A percentile compares a stretch with the other conserved stretches of the same genome.
Conservation (phyloP, 1,140 invertebrate genomes). For the Musca domestica region DNA sequence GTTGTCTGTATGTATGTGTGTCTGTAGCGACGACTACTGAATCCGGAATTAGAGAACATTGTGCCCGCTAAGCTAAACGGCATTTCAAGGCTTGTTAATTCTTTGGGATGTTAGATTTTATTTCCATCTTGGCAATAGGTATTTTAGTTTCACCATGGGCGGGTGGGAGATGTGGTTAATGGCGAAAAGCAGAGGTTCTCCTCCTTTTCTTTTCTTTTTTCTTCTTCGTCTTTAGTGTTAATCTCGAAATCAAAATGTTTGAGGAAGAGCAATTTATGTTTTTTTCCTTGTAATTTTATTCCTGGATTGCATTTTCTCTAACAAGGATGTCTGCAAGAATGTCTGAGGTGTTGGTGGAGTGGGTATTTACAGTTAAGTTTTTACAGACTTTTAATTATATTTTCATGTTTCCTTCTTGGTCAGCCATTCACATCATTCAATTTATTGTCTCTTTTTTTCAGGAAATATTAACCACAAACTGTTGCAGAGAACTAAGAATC, state of each 20-base stretch:
- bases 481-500: not conserved
- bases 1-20: not conserved
- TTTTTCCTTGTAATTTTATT: not conserved
- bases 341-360: not conserved
- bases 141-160: too few species aligned
- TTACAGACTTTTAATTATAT: conserved; percentile 18
- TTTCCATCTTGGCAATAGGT: not conserved
- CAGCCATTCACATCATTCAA: not conserved
- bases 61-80: not conserved
- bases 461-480: not conserved
- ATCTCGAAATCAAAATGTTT: not conserved
- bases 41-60: not conserved
- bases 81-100: conserved; percentile 20
- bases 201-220: too few species aligned
- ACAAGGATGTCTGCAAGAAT: too few species aligned
- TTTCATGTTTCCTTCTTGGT: conserved; percentile 15
- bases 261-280: not conserved
- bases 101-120: not conserved
- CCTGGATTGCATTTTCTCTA: not conserved
- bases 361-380: not conserved
- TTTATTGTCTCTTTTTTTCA: not conserved
- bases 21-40: not conserved
- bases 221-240: not conserved
- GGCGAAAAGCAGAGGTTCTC: too few species aligned
- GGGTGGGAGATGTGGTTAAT: too few species aligned